Base-by-base conservation (phyloP, 2,113 vertebrate species). In the Cryptomyrus ogoouensis region DNA sequence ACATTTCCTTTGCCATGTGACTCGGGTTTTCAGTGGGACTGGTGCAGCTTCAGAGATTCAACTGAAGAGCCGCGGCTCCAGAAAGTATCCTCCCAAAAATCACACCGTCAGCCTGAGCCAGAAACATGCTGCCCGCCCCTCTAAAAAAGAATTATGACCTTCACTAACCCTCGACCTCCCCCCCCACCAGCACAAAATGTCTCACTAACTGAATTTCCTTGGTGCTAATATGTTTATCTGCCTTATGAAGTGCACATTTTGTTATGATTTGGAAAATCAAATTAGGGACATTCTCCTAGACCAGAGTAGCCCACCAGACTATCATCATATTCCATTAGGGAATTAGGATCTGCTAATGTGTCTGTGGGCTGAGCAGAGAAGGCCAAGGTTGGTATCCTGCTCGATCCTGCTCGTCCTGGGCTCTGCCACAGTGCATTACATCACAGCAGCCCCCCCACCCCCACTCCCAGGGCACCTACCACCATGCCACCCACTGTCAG, bases 321-420 rank as follows among this genome's bases (percentile, higher is more conserved):
- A 47, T n/a, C 44, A 88, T 84, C 90, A 88, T 24, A 88, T 83
- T 8, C 86, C 87, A 88, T 90, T 88, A 85, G 31, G 77, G 83
- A 49, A 56, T 83, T 39, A 92, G 85, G 92, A 91, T 56, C 90
- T 7, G 86, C 88, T 77, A 89, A 87, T 87, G 47, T 89, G 87
- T 77, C 44, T 88, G 84, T 88, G 91, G 44, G 31, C 85, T 49
- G 87, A 49, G 39, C 1, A 1, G 70, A 44, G 19, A 24, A 87
- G 70, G 84, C 47, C 66, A 50, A 17, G 19, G 13, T 5, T 50
- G 2, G 31, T 47, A n/a, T n/a, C n/a, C n/a, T n/a, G n/a, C n/a
- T n/a, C n/a, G n/a, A 1, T 50, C 84, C 39, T n/a, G 13, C 31
- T 31, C 6, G 10, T 62, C 87, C 87, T 42, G 17, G 87, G 9